Evolutionary conservation across 2,113 vertebrate genomes (phyloP).

Genomic region (Calidris pugnax): DNA sequence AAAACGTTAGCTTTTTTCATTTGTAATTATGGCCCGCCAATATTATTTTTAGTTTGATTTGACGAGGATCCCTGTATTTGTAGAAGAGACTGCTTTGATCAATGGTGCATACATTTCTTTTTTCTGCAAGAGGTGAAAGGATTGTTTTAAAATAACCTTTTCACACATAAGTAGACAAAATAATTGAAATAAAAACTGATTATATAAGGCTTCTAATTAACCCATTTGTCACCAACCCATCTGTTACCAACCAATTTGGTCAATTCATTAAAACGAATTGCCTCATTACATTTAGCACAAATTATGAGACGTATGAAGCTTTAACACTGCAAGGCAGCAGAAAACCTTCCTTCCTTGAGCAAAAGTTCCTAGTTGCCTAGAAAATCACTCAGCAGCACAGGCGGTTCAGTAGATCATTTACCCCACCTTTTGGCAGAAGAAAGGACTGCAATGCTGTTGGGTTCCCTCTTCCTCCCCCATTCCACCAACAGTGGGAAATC

Average conservation of each 20-base stretch:
- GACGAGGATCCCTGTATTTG: neutral
- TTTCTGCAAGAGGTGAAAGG: neutral
- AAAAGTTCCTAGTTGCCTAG: neutral
- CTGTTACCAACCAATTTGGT: slow-evolving; percentile 31
- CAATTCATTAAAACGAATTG: slow-evolving; percentile 25
- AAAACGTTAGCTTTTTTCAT: neutral
- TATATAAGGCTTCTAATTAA: slow-evolving; percentile 10
- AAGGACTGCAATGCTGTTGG: neutral
- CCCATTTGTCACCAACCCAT: slow-evolving; percentile 57
- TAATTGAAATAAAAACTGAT: slow-evolving; percentile 41
- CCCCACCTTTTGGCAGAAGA: slow-evolving; percentile 55
- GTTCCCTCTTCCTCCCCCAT: neutral
- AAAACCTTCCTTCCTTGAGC: neutral
- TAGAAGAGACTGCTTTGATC: neutral
- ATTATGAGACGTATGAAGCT: neutral
- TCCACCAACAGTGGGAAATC: neutral
- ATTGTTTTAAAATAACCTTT: slow-evolving; percentile 4
- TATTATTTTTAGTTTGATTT: neutral
- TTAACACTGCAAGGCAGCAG: neutral
- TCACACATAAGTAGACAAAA: slow-evolving; percentile 13
- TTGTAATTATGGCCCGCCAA: neutral
- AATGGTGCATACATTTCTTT: neutral
- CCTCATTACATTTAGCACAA: slow-evolving; percentile 23
- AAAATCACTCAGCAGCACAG: neutral
- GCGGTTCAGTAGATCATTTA: slow-evolving; percentile 14